Percentiles rank a stretch among this genome's conserved stretches.
Conservation (phyloP, 2,888 invertebrate genomes). For the Leucoptera coffeella region DNA sequence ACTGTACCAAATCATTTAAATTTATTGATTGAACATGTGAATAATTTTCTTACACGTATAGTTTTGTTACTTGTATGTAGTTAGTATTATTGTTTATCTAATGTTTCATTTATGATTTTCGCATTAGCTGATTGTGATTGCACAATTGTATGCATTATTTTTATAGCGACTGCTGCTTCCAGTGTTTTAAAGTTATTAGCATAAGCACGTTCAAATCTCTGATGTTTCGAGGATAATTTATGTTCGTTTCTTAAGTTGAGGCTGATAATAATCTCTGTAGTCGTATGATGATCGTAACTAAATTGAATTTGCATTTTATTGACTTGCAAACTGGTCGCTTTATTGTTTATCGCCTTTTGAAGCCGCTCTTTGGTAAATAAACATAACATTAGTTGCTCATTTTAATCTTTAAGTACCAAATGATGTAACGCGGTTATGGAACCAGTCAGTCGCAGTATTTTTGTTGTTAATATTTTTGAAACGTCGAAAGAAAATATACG, state of each 20-base stretch:
- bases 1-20: conserved; percentile 51
- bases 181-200: no score
- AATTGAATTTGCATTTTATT: conserved; percentile 19
- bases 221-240: no score
- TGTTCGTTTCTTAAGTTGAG: conserved; percentile 17
- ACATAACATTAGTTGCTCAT: no score
- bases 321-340: conserved; percentile 23
- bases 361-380: no score
- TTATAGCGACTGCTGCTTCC: no score
- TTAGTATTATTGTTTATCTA: conserved; percentile 40
- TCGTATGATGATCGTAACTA: conserved; percentile 18
- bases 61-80: conserved; percentile 41
- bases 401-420: no score
- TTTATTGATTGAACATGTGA: no score
- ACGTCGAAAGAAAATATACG: conserved; percentile 44
- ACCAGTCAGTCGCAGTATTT: conserved; percentile 27
- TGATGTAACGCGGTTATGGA: no score
- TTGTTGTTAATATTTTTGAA: conserved; percentile 42
- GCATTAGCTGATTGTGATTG: no score
- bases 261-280: conserved; percentile 17
- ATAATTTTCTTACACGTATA: no score
- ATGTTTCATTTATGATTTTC: conserved; percentile 40
- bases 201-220: no score
- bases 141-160: no score
- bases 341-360: conserved; percentile 17